phyloP scores from a whole-genome alignment of 1,140 invertebrate genomes.

The Drosophila asahinai region DNA sequence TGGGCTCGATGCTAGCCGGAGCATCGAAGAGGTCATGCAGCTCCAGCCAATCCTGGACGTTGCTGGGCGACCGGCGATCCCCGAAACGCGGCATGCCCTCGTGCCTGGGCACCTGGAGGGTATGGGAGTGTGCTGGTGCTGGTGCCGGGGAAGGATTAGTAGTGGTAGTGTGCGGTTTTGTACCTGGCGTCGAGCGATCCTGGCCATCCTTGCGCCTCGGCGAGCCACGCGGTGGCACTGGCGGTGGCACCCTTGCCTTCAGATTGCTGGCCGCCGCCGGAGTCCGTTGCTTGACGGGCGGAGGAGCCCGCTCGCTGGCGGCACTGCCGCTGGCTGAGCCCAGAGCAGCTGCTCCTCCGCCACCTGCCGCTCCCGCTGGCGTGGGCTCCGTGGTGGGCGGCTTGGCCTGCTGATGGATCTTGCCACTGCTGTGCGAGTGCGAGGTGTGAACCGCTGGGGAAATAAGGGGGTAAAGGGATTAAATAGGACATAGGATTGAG shows the following conservation, averaged over 20 bases:
- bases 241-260: slow-evolving; percentile 91
- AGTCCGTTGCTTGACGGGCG: slow-evolving; percentile 72
- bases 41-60: slow-evolving; percentile 83
- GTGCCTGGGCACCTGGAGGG: slow-evolving; percentile 54
- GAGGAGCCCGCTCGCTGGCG: slow-evolving; percentile 46
- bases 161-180: slow-evolving; percentile 27
- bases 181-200: slow-evolving; percentile 85
- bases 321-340: slow-evolving; percentile 47
- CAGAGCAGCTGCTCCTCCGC: slow-evolving; percentile 11
- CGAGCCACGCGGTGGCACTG: slow-evolving; percentile 93
- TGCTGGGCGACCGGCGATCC: slow-evolving; percentile 79
- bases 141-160: slow-evolving; percentile 26
- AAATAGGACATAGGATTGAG: no score
- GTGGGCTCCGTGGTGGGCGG: slow-evolving; percentile 54
- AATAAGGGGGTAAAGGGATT: neutral
- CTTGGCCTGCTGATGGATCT: slow-evolving; percentile 70
- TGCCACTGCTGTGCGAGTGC: slow-evolving; percentile 75
- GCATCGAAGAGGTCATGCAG: slow-evolving; percentile 77
- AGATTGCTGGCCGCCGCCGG: slow-evolving; percentile 47
- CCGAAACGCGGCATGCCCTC: slow-evolving; percentile 69
- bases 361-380: slow-evolving; percentile 24
- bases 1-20: slow-evolving; percentile 17
- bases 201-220: slow-evolving; percentile 86
- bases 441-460: slow-evolving; percentile 63
- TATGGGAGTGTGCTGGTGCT: slow-evolving; percentile 26